These are phyloP conservation scores for Augiades crinisus DNA, from an alignment of 2,888 invertebrate species.

Conservation along the genomic window DNA sequence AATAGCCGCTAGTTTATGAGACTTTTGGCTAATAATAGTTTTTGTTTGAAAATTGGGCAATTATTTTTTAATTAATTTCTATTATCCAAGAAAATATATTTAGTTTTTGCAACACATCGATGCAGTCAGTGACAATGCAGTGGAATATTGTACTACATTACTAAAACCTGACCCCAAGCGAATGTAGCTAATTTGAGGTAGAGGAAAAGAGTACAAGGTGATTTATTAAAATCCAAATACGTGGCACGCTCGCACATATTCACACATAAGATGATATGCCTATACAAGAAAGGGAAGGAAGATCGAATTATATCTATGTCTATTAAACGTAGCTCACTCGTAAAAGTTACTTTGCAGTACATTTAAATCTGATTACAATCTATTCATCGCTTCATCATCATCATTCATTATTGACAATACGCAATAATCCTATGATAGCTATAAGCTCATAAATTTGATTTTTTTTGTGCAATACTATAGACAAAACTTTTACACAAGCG, in stretches of 20 bases:
- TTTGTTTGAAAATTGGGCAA: too few species aligned
- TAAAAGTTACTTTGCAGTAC: slow-evolving; percentile 44
- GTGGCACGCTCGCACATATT: slow-evolving; percentile 16
- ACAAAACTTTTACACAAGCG: slow-evolving; percentile 10
- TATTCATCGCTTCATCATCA: slow-evolving; percentile 35
- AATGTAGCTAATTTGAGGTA: too few species aligned
- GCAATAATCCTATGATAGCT: slow-evolving; percentile 34
- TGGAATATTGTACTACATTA: too few species aligned
- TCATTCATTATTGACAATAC: slow-evolving; percentile 31
- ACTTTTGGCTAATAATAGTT: too few species aligned
- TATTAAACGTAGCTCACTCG: slow-evolving; percentile 61
- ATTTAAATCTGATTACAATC: slow-evolving; percentile 37
- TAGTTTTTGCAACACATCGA: too few species aligned
- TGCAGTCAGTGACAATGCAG: too few species aligned
- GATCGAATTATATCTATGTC: slow-evolving; percentile 48
- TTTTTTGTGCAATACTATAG: slow-evolving; percentile 15
- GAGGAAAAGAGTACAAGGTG: too few species aligned
- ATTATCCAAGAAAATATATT: too few species aligned
- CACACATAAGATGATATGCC: slow-evolving; percentile 19
- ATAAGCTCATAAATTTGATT: slow-evolving; percentile 36
- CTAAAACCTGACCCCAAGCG: too few species aligned
- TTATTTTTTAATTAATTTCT: too few species aligned
- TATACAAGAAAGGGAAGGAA: slow-evolving; percentile 39
- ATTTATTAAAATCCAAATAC: too few species aligned
- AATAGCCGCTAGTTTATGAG: too few species aligned